A percentile compares a stretch with the other conserved stretches of the same genome.
phyloP scores from a whole-genome alignment of 1,140 invertebrate species.

The Archivesica marissinica region DNA sequence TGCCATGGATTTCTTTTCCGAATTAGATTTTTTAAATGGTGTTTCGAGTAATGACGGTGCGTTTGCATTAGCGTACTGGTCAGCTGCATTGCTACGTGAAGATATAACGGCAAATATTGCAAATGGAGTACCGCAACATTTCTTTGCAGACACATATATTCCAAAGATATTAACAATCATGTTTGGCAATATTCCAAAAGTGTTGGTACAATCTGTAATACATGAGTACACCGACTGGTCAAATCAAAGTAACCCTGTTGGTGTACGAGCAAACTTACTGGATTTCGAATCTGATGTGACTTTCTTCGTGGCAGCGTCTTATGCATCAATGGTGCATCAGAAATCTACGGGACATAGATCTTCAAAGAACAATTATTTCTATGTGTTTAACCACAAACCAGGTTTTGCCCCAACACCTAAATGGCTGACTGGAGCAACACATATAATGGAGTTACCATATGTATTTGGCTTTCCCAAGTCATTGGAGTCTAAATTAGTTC shows the following conservation, averaged over 20 bases:
- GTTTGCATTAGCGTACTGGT: neutral
- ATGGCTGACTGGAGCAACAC: slow-evolving; percentile 40
- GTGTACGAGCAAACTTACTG: slow-evolving; percentile 46
- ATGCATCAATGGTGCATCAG: slow-evolving; percentile 35
- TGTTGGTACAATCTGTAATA: neutral
- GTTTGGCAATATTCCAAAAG: neutral
- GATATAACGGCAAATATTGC: neutral
- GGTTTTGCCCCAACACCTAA: slow-evolving; percentile 29
- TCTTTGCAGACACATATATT: neutral
- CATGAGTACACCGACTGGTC: slow-evolving; percentile 55
- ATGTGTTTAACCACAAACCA: slow-evolving; percentile 62
- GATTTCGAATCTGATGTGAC: slow-evolving; percentile 58
- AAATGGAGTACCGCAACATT: neutral
- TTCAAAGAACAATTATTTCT: slow-evolving; percentile 52
- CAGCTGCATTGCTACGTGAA: neutral
- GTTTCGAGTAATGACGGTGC: slow-evolving; percentile 48
- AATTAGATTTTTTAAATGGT: slow-evolving; percentile 46
- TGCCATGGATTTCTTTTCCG: slow-evolving; percentile 29
- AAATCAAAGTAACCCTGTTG: slow-evolving; percentile 24
- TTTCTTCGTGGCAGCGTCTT: slow-evolving; percentile 50
- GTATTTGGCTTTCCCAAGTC: slow-evolving; percentile 63
- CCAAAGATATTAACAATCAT: slow-evolving; percentile 2
- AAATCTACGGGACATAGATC: neutral
- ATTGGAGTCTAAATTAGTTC: neutral
- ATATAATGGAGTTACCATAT: slow-evolving; percentile 64